Evolutionary conservation across 2,888 invertebrate species (phyloP), one percentile per base, ranked within the genome.

Genomic region (Gortyna flavago): DNA sequence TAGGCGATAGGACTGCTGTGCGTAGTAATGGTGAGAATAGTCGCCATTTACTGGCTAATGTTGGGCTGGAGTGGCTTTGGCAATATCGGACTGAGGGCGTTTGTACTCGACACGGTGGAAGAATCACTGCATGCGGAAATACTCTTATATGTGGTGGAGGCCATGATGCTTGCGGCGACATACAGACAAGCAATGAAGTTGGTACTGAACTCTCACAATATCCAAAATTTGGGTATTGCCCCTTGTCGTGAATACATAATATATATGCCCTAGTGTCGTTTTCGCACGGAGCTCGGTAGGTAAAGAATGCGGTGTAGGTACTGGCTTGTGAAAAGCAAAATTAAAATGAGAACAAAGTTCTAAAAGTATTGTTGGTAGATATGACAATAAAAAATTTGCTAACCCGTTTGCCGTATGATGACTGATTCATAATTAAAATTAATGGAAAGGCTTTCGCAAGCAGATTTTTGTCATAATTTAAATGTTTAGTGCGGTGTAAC

Each of bases 351-450:
- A 80, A 86, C 87, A 62, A 77, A 80, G 87, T 87, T 85, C 85
- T 85, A 70, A 51, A 68, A 66, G 66, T 83, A 69, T 79, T 76
- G 77, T 73, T 78, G 81, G 72, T 78, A 81, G 72, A 78, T 75
- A 72, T 69, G 86, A 88, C 84, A 87, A 86, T 88, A 88, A 86
- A 84, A 72, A 68, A 75, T 71, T 85, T 75, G 77, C 54, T 74
- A 48, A 77, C 74, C 66, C 70, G n/a, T n/a, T n/a, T n/a, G n/a
- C 77, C 41, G 64, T 74, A 77, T 77, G 65, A 82, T 70, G 73
- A 84, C 68, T 82, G 78, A 69, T 80, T 68, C 67, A 77, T 71
- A 65, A 66, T 65, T 74, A 59, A 84, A 57, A 32, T 66, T 69
- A 65, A 65, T 69, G 68, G 38, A 38, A 54, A 8, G 38, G 64